A percentile compares a stretch with the other conserved stretches of the same genome.
phyloP scores from a whole-genome alignment of 2,888 invertebrate genomes.

The Athrips mouffetella region DNA sequence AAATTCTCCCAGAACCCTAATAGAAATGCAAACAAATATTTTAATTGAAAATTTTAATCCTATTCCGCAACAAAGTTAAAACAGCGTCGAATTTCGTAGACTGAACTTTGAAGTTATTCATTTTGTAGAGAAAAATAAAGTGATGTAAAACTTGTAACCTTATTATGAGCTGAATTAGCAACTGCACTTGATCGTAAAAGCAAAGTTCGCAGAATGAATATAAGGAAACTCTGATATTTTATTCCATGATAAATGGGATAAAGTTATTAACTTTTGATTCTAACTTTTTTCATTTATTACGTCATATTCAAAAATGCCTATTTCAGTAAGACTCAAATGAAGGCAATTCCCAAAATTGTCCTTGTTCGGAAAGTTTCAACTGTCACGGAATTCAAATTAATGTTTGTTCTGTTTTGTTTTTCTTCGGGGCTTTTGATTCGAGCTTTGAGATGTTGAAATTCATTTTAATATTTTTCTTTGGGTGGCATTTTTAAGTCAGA shows the following conservation, averaged over 20 bases:
- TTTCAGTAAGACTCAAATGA: constrained; percentile 66
- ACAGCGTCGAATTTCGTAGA: not conserved
- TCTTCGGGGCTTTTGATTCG: constrained; percentile 60
- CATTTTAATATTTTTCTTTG: constrained; percentile 38
- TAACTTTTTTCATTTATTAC: constrained; percentile 77
- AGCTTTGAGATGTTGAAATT: constrained; percentile 50
- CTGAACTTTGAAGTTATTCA: not conserved
- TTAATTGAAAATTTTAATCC: not conserved
- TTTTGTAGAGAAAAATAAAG: constrained; percentile 10
- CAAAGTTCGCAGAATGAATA: constrained; percentile 36
- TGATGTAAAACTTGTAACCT: constrained; percentile 10
- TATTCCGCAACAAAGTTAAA: not conserved
- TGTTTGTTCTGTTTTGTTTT: constrained; percentile 74
- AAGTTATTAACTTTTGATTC: constrained; percentile 73
- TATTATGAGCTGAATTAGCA: constrained; percentile 12
- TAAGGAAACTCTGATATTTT: constrained; percentile 52
- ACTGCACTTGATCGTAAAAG: constrained; percentile 28
- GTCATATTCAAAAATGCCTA: constrained; percentile 69
- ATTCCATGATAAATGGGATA: constrained; percentile 75
- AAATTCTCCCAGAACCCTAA: too few relatives aligned
- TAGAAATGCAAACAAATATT: not conserved
- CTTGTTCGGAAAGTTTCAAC: constrained; percentile 68
- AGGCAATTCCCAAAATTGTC: constrained; percentile 73
- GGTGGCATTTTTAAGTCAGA: not conserved
- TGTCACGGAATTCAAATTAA: constrained; percentile 74